Evolutionary conservation across 2,797 vertebrate species (phyloP).

Genomic region (Dendrocincla fuliginosa): DNA sequence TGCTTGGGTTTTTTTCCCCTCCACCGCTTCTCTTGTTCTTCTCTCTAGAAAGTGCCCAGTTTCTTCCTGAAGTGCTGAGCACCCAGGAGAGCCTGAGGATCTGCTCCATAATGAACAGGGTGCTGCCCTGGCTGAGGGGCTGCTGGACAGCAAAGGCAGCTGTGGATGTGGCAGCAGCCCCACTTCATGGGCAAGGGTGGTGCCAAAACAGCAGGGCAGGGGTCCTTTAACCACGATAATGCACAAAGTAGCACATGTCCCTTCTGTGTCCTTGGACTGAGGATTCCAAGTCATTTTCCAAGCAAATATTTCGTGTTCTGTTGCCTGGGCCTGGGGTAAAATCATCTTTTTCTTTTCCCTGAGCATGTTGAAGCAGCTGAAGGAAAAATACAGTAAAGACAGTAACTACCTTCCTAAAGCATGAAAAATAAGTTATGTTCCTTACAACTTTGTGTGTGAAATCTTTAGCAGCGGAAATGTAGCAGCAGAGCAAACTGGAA

Average conservation of each 20-base stretch:
- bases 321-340: neutral
- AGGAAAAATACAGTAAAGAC: neutral
- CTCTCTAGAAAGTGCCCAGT: neutral
- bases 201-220: neutral
- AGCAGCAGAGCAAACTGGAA: neutral
- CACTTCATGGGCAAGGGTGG: neutral
- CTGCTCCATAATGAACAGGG: neutral
- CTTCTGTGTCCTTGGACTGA: neutral
- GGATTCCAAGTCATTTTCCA: neutral
- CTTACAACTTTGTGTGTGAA: neutral
- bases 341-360: constrained; percentile 10
- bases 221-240: neutral
- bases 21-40: neutral
- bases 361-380: neutral
- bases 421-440: neutral
- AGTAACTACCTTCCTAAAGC: neutral
- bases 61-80: neutral
- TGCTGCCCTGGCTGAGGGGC: neutral
- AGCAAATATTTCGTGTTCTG: constrained; percentile 17
- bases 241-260: neutral
- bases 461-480: neutral
- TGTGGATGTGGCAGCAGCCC: neutral
- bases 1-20: fast-evolving
- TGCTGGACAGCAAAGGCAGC: neutral
- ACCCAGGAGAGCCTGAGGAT: neutral